These are phyloP conservation scores for Prostheceraeus crozeri DNA, from an alignment of 2,888 invertebrate genomes.

Conservation along the genomic window DNA sequence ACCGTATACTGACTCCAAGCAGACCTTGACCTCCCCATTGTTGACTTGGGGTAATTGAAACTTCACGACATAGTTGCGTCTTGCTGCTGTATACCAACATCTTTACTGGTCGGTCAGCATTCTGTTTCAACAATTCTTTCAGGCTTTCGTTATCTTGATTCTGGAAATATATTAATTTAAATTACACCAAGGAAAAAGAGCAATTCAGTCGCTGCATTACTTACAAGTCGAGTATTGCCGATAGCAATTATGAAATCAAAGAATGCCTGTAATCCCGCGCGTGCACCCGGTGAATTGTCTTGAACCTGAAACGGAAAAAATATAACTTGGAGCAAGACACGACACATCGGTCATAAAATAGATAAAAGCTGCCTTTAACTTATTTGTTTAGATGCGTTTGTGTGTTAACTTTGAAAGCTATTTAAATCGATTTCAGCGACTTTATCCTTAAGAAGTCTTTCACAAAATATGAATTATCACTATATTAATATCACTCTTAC, in stretches of 20 bases:
- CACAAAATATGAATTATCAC: too few relatives aligned
- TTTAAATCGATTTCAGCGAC: too few relatives aligned
- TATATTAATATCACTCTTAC: too few relatives aligned
- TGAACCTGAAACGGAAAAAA: constrained; percentile 68
- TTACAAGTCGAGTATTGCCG: constrained; percentile 77
- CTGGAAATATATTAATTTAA: constrained; percentile 28
- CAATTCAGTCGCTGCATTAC: not conserved
- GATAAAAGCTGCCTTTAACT: too few relatives aligned
- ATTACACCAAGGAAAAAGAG: not conserved
- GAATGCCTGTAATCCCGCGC: constrained; percentile 92
- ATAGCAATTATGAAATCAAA: constrained; percentile 97
- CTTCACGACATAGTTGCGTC: constrained; percentile 76
- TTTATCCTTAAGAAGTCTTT: too few relatives aligned
- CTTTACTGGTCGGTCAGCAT: constrained; percentile 66
- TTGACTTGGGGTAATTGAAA: constrained; percentile 77
- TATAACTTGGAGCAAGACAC: too few relatives aligned
- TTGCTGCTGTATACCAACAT: constrained; percentile 95
- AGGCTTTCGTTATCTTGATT: constrained; percentile 37
- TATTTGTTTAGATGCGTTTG: too few relatives aligned
- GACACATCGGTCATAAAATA: too few relatives aligned
- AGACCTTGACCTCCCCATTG: constrained; percentile 96
- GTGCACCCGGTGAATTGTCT: constrained; percentile 89
- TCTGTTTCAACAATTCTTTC: constrained; percentile 29
- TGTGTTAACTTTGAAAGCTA: too few relatives aligned
- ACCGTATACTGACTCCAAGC: constrained; percentile 90